Evolutionary conservation across 2,113 vertebrate species (phyloP).

Genomic region (Clarias magur): DNA sequence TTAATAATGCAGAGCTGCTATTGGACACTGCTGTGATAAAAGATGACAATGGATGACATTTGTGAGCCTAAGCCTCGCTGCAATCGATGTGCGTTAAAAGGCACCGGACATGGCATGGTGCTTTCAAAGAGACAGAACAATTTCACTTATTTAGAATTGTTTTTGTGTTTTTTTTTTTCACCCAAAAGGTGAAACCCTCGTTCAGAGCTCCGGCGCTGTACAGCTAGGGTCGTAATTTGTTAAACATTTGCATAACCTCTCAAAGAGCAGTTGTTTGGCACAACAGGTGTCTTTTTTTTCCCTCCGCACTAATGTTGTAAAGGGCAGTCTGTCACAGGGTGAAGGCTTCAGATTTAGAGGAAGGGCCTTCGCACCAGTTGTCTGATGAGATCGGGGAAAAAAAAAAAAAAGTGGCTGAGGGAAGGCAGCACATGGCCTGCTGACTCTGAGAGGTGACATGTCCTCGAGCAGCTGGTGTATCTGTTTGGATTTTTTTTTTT

Average conservation of each 20-base stretch:
- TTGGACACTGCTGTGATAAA: slow-evolving; percentile 85
- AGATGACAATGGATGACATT: slow-evolving; percentile 85
- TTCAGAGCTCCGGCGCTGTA: neutral
- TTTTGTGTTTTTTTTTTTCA: slow-evolving; percentile 9
- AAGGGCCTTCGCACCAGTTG: slow-evolving; percentile 89
- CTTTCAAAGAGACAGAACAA: slow-evolving; percentile 68
- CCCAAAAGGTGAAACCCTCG: neutral
- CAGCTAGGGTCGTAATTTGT: slow-evolving; percentile 73
- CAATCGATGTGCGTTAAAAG: slow-evolving; percentile 73
- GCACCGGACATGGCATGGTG: slow-evolving; percentile 71
- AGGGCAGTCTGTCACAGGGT: slow-evolving; percentile 77
- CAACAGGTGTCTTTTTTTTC: slow-evolving; percentile 86
- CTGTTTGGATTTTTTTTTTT: neutral
- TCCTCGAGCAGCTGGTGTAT: slow-evolving; percentile 79
- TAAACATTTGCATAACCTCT: slow-evolving; percentile 69
- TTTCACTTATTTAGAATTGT: neutral
- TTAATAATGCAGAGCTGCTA: slow-evolving; percentile 75
- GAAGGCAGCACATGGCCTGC: slow-evolving; percentile 78
- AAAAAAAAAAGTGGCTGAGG: slow-evolving; percentile 45
- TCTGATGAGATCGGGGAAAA: slow-evolving; percentile 65
- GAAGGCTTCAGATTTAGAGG: slow-evolving; percentile 76
- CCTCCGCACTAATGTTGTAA: slow-evolving; percentile 77
- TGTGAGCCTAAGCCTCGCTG: slow-evolving; percentile 77
- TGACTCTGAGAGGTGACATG: slow-evolving; percentile 79
- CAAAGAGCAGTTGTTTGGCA: slow-evolving; percentile 83